Conservation (phyloP, 2,888 invertebrate species). For the Noctua fimbriata region DNA sequence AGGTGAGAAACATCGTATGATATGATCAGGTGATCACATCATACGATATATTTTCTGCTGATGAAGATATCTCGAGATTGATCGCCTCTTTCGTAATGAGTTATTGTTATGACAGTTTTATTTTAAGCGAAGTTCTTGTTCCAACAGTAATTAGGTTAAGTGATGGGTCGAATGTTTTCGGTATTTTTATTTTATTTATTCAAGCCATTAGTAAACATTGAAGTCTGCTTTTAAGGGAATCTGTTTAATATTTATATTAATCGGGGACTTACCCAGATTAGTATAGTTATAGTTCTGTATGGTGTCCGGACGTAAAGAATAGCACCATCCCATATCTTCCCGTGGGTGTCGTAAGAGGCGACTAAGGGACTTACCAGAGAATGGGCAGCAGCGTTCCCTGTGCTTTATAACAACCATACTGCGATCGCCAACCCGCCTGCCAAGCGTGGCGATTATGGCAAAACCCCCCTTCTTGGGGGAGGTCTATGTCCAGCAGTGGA, state of each 20-base stretch:
- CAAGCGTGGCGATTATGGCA: too few relatives aligned
- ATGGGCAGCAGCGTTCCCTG: too few relatives aligned
- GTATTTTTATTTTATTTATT: neutral
- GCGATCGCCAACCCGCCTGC: too few relatives aligned
- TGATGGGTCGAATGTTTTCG: neutral
- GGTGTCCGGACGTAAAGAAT: too few relatives aligned
- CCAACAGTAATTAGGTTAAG: slow-evolving; percentile 1
- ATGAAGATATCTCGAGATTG: slow-evolving; percentile 50
- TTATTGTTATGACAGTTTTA: slow-evolving; percentile 46
- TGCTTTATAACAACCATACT: too few relatives aligned
- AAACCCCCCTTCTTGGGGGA: too few relatives aligned
- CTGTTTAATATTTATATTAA: neutral
- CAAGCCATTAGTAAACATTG: slow-evolving; percentile 2
- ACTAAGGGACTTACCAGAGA: too few relatives aligned
- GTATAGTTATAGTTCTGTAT: too few relatives aligned
- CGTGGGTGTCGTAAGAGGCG: too few relatives aligned
- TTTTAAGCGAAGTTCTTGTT: neutral
- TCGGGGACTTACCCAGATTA: too few relatives aligned
- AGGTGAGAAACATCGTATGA: slow-evolving; percentile 27
- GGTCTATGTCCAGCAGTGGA: too few relatives aligned
- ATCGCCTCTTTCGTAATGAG: slow-evolving; percentile 55
- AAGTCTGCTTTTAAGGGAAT: neutral
- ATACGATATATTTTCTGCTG: slow-evolving; percentile 65
- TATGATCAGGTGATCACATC: slow-evolving; percentile 47
- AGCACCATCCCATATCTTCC: too few relatives aligned